Conservation (phyloP, 2,888 invertebrate species). For the Altica lythri region DNA sequence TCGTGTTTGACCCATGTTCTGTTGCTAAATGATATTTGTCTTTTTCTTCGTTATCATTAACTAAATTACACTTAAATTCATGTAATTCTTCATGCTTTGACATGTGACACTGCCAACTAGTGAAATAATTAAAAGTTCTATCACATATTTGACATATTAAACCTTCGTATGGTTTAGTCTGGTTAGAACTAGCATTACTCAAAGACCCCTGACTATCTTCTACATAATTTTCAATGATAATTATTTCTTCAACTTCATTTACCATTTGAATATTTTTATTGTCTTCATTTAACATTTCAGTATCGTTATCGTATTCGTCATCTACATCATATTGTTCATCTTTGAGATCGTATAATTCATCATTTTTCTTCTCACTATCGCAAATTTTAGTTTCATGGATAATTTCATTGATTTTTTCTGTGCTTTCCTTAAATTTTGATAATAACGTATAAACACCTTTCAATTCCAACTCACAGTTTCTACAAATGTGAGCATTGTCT, state of each 20-base stretch:
- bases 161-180: background rate
- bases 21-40: slow-evolving; percentile 15
- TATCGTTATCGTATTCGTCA: background rate
- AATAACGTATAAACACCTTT: too few relatives aligned
- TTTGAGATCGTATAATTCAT: slow-evolving; percentile 3
- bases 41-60: slow-evolving; percentile 13
- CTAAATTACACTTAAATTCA: slow-evolving; percentile 20
- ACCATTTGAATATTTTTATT: background rate
- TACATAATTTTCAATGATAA: slow-evolving; percentile 13
- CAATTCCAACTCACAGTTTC: too few relatives aligned
- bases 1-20: slow-evolving; percentile 1
- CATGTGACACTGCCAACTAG: slow-evolving; percentile 25
- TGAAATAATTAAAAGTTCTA: slow-evolving; percentile 17
- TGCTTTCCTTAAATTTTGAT: too few relatives aligned
- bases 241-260: slow-evolving; percentile 6
- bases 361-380: too few relatives aligned
- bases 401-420: too few relatives aligned
- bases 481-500: too few relatives aligned
- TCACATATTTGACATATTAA: slow-evolving; percentile 5
- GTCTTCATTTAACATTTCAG: too few relatives aligned
- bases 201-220: too few relatives aligned
- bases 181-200: background rate
- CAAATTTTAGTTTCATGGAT: too few relatives aligned
- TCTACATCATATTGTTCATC: slow-evolving; percentile 8
- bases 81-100: slow-evolving; percentile 13